A percentile compares a stretch with the other conserved stretches of the same genome.
Evolutionary conservation across 2,797 vertebrate genomes (phyloP).

Genomic region (Onychomys torridus): DNA sequence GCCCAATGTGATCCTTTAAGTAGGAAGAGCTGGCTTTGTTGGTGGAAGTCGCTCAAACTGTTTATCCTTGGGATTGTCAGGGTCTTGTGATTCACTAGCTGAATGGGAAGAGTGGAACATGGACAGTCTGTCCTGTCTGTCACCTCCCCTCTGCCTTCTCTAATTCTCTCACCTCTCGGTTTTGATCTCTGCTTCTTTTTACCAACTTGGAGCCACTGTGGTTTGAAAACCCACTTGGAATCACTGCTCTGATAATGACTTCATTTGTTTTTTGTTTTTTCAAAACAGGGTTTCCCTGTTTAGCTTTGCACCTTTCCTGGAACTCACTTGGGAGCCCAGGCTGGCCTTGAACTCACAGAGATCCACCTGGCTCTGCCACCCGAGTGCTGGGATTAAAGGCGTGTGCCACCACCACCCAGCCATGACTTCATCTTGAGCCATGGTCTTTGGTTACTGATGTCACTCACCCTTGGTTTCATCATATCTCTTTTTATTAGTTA

Average conservation of each 20-base stretch:
- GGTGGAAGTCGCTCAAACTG: not conserved
- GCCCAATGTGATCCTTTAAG: not conserved
- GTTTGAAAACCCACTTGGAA: not conserved
- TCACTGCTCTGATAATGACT: not conserved
- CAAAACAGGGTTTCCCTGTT: too few relatives aligned
- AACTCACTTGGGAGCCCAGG: too few relatives aligned
- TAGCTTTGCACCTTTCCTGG: too few relatives aligned
- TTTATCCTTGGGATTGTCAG: not conserved
- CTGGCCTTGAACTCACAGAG: too few relatives aligned
- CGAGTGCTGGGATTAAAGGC: too few relatives aligned
- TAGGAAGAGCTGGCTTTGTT: not conserved
- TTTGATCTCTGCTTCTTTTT: slow-evolving; percentile 11
- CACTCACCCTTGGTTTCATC: not conserved
- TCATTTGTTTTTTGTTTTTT: too few relatives aligned
- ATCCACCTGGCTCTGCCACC: too few relatives aligned
- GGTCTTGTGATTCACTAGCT: not conserved
- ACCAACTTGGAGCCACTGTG: not conserved
- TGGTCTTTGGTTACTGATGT: not conserved
- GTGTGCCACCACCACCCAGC: too few relatives aligned
- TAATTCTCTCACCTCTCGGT: not conserved
- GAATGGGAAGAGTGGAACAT: not conserved
- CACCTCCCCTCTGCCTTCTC: not conserved
- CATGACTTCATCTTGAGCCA: not conserved
- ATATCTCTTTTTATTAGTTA: not conserved
- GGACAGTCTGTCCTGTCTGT: not conserved